These are phyloP conservation scores for Drosophila pseudoobscura DNA, from an alignment of 1,140 invertebrate species.

Conservation along the genomic window DNA sequence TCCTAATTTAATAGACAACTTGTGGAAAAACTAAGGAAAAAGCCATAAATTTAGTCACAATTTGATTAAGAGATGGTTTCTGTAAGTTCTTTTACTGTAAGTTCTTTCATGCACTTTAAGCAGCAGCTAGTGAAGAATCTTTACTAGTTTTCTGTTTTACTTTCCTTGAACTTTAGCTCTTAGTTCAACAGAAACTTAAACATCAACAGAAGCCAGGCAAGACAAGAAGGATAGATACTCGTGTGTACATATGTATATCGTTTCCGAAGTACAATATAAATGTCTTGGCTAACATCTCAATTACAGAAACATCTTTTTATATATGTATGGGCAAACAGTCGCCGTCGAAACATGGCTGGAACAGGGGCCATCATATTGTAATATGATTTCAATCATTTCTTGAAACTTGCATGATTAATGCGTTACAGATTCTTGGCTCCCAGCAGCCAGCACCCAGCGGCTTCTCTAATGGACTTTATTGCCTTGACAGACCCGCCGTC, in stretches of 20 bases:
- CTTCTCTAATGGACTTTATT: slow-evolving; percentile 44
- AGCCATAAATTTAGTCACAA: no score
- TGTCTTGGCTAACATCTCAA: slow-evolving; percentile 37
- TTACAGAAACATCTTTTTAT: slow-evolving; percentile 39
- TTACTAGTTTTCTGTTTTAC: no score
- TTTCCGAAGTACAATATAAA: slow-evolving; percentile 4
- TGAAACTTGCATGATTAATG: slow-evolving; percentile 74
- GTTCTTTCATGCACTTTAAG: no score
- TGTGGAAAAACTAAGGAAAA: no score
- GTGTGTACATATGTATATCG: not conserved
- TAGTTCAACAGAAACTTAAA: no score
- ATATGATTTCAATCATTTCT: slow-evolving; percentile 71
- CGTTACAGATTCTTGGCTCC: slow-evolving; percentile 34
- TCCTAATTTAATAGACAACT: no score
- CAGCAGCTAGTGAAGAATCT: no score
- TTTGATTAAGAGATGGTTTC: no score
- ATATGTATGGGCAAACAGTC: not conserved
- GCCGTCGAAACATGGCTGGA: slow-evolving; percentile 18
- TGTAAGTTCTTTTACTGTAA: no score
- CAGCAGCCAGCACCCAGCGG: not conserved
- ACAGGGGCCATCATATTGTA: slow-evolving; percentile 23
- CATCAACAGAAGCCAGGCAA: no score
- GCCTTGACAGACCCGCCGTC: slow-evolving; percentile 31
- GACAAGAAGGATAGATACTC: no score
- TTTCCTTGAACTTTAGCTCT: no score